A percentile compares a stretch with the other conserved stretches of the same genome.
phyloP scores from a whole-genome alignment of 1,140 invertebrate genomes.

The Drosophila seguyi region DNA sequence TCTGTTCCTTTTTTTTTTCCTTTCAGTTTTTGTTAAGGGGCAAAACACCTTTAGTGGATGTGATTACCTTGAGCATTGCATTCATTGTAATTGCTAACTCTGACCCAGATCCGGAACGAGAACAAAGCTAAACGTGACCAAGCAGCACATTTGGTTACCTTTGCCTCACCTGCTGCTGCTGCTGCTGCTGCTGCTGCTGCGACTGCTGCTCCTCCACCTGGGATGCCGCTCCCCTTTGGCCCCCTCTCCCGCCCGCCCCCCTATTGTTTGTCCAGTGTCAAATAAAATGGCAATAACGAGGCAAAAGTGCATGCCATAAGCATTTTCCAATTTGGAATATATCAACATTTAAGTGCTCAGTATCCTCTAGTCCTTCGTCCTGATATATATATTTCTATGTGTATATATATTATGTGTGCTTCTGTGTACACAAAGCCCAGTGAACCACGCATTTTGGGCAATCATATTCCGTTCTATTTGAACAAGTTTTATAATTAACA shows the following conservation, averaged over 20 bases:
- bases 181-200: no score
- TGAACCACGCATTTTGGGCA: conserved; percentile 5
- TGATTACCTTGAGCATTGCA: conserved; percentile 47
- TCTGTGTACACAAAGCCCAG: conserved; percentile 10
- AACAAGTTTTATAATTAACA: conserved; percentile 24
- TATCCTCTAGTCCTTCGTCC: not conserved
- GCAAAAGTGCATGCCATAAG: conserved; percentile 42
- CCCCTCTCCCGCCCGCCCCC: not conserved
- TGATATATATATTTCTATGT: not conserved
- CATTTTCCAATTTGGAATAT: conserved; percentile 62
- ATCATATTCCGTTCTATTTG: conserved; percentile 14
- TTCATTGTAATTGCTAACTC: conserved; percentile 62
- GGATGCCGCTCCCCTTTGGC: not conserved
- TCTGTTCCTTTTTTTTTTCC: not conserved
- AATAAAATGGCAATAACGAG: conserved; percentile 67
- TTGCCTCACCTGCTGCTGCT: not conserved
- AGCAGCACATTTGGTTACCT: conserved; percentile 48
- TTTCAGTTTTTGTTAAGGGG: conserved; percentile 1
- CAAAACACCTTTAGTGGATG: conserved; percentile 26
- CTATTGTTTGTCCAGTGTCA: conserved; percentile 47
- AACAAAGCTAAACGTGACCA: conserved; percentile 58
- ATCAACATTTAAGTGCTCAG: conserved; percentile 54
- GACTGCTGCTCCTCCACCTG: not conserved
- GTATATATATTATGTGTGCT: no score
- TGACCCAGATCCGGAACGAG: conserved; percentile 57